phyloP scores from a whole-genome alignment of 2,888 invertebrate genomes.

The Drosophila colorata region DNA sequence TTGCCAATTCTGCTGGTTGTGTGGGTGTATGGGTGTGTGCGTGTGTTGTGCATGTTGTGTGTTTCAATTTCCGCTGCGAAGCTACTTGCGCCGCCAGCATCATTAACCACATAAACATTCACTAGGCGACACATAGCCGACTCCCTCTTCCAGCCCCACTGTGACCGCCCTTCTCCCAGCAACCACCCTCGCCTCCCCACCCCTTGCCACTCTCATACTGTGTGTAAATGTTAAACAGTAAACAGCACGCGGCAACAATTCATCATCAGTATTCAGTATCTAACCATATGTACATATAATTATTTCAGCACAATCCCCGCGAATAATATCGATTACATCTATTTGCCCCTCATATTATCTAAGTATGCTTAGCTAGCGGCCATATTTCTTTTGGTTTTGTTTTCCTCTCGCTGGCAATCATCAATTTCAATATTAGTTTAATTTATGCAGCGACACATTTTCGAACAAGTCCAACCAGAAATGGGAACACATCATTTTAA shows the following conservation, averaged over 20 bases:
- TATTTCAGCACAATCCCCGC: conserved; percentile 38
- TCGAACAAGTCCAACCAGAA: conserved; percentile 3
- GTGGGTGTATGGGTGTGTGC: conserved; percentile 8
- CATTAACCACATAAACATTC: conserved; percentile 65
- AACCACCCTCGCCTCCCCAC: no score
- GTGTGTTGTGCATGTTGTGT: conserved; percentile 25
- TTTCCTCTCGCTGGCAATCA: conserved; percentile 26
- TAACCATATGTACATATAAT: conserved; percentile 66
- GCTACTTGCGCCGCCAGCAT: conserved; percentile 43
- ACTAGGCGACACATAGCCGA: conserved; percentile 34
- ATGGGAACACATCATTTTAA: conserved; percentile 9
- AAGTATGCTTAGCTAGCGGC: conserved; percentile 8
- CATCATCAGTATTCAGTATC: conserved; percentile 55
- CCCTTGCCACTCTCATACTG: neutral
- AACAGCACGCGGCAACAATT: conserved; percentile 50
- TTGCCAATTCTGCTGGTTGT: conserved; percentile 17
- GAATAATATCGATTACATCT: conserved; percentile 39
- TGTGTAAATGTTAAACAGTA: conserved; percentile 28
- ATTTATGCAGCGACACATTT: conserved; percentile 72
- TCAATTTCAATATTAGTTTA: conserved; percentile 69
- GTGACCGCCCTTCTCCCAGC: neutral
- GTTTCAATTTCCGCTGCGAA: conserved; percentile 45
- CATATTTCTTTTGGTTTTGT: conserved; percentile 16
- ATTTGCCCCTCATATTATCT: conserved; percentile 1
- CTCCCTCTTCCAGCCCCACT: neutral